phyloP scores from a whole-genome alignment of 37 sponge, comb jelly and placozoan genomes.

The Ianthella basta region DNA sequence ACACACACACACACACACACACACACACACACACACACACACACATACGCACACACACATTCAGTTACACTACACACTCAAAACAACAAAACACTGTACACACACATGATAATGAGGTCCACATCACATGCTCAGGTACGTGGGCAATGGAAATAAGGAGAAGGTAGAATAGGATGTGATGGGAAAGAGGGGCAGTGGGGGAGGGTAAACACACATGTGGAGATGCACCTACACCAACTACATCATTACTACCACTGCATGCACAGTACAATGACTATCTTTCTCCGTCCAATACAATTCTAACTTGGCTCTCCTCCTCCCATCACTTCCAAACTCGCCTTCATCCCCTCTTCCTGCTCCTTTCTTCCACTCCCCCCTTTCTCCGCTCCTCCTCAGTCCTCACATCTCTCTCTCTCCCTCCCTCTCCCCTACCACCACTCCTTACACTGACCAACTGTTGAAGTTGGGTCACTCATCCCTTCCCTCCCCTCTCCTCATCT shows the following conservation, averaged over 20 bases:
- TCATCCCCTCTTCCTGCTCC: background rate
- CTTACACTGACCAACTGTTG: no score
- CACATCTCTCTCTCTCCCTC: background rate
- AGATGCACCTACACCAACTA: no score
- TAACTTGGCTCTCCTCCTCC: background rate
- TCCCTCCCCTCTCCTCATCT: background rate
- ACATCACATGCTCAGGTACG: no score
- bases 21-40: slow-evolving; percentile 21
- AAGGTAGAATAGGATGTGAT: no score
- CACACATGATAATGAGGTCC: no score
- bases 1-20: slow-evolving; percentile 12
- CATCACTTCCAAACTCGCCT: background rate
- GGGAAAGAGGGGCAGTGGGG: no score
- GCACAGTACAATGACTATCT: no score
- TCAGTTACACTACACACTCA: background rate
- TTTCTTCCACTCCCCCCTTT: background rate
- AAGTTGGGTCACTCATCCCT: background rate
- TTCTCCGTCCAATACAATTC: background rate
- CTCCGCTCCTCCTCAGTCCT: background rate
- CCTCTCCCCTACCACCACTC: background rate
- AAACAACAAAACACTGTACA: no score
- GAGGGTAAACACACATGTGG: no score
- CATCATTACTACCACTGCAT: no score
- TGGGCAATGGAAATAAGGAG: no score
- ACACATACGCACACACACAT: slow-evolving; percentile 10